phyloP scores from a whole-genome alignment of 1,140 invertebrate species.

The Papilio dardanus region DNA sequence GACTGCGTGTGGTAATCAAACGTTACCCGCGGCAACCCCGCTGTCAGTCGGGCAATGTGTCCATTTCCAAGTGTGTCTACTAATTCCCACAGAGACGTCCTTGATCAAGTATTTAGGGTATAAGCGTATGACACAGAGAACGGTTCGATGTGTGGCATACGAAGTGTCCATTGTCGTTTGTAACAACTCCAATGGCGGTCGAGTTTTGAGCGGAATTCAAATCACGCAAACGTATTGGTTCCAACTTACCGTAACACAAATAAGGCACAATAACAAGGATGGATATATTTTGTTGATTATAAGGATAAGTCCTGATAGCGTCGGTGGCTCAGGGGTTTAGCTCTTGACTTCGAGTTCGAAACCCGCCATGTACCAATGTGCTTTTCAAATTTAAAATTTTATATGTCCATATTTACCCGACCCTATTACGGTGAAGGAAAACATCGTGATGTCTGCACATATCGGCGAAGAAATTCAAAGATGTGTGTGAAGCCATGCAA shows the following conservation, averaged over 20 bases:
- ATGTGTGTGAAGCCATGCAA: too few relatives aligned
- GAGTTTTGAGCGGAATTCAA: slow-evolving; percentile 66
- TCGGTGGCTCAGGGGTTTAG: too few relatives aligned
- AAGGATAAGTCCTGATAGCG: background rate
- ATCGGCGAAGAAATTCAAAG: too few relatives aligned
- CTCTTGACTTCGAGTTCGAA: too few relatives aligned
- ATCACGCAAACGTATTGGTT: slow-evolving; percentile 75
- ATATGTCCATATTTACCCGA: too few relatives aligned
- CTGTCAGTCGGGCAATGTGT: background rate
- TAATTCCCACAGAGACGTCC: slow-evolving; percentile 62
- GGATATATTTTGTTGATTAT: background rate
- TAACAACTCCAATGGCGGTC: slow-evolving; percentile 48
- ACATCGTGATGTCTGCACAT: too few relatives aligned
- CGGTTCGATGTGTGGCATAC: slow-evolving; percentile 60
- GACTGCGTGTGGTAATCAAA: too few relatives aligned
- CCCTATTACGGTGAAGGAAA: too few relatives aligned
- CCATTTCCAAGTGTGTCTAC: background rate
- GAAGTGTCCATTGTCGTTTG: slow-evolving; percentile 65
- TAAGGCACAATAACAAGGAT: slow-evolving; percentile 67
- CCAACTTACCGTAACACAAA: slow-evolving; percentile 78
- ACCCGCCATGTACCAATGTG: too few relatives aligned
- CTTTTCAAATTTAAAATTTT: too few relatives aligned
- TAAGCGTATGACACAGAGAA: slow-evolving; percentile 67
- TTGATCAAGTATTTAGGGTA: slow-evolving; percentile 75
- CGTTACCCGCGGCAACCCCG: too few relatives aligned